These are phyloP conservation scores for Macaria notata DNA, from an alignment of 2,888 invertebrate species.

Conservation along the genomic window DNA sequence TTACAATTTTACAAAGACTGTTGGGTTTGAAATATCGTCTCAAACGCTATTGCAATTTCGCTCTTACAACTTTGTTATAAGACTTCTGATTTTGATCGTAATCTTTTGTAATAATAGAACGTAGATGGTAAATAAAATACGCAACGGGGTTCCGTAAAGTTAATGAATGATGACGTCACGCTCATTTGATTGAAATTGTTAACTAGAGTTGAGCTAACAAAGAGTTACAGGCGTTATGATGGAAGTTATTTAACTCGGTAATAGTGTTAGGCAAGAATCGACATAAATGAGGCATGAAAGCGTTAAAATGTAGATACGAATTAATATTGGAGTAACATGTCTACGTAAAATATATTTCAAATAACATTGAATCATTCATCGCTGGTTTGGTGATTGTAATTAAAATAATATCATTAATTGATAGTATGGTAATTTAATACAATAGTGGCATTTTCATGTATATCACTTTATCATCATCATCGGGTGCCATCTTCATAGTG, in stretches of 20 bases:
- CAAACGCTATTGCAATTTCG: too few relatives aligned
- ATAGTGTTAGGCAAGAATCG: slow-evolving; percentile 11
- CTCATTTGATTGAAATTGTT: slow-evolving; percentile 14
- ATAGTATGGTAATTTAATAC: too few relatives aligned
- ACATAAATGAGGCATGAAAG: slow-evolving; percentile 4
- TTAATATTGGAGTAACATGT: too few relatives aligned
- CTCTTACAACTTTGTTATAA: neutral
- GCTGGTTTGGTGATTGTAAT: too few relatives aligned
- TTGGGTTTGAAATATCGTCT: neutral
- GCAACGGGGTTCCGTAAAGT: slow-evolving; percentile 14
- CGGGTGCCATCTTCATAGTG: too few relatives aligned
- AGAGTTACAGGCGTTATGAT: slow-evolving; percentile 8
- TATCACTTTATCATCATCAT: too few relatives aligned
- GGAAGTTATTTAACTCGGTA: slow-evolving; percentile 12
- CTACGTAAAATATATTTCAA: too few relatives aligned
- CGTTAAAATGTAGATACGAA: too few relatives aligned
- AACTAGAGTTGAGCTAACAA: slow-evolving; percentile 5
- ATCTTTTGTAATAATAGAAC: neutral
- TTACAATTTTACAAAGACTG: slow-evolving; percentile 2
- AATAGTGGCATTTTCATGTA: too few relatives aligned
- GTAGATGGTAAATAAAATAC: slow-evolving; percentile 1
- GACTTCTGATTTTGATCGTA: neutral
- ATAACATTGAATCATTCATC: too few relatives aligned
- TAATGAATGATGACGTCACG: slow-evolving; percentile 20
- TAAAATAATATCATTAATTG: too few relatives aligned